phyloP scores from a whole-genome alignment of 1,140 invertebrate genomes.

The Lasioglossum baleicum region DNA sequence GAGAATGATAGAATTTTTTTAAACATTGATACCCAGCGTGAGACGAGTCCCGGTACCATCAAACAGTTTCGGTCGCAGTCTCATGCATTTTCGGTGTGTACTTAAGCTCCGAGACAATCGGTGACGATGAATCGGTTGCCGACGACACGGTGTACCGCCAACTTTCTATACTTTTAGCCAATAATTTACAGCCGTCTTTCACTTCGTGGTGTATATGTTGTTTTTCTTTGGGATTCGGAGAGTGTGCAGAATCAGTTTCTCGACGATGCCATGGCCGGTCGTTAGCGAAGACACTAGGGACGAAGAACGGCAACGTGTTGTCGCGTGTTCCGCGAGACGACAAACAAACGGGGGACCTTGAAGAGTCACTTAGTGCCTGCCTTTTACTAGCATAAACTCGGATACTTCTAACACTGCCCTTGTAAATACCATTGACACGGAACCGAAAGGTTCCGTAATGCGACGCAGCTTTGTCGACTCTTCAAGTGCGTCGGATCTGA shows the following conservation, averaged over 20 bases:
- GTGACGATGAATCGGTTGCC: too few relatives aligned
- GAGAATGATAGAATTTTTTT: background rate
- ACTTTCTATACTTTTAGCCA: slow-evolving; percentile 7
- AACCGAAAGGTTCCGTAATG: slow-evolving; percentile 14
- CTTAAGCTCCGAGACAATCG: slow-evolving; percentile 36
- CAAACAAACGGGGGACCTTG: slow-evolving; percentile 39
- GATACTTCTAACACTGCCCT: slow-evolving; percentile 71
- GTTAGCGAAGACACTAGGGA: background rate
- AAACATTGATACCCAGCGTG: background rate
- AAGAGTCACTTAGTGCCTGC: slow-evolving; percentile 70
- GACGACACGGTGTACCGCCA: background rate
- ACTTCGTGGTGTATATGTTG: slow-evolving; percentile 4
- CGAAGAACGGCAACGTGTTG: slow-evolving; percentile 2
- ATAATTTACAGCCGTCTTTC: slow-evolving; percentile 14
- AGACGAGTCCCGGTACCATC: background rate
- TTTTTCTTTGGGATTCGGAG: slow-evolving; percentile 12
- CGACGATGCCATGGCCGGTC: too few relatives aligned
- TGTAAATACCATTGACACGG: slow-evolving; percentile 63
- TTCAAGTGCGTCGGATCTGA: background rate
- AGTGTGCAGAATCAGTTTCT: background rate
- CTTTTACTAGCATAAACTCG: slow-evolving; percentile 63
- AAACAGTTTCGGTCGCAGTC: background rate
- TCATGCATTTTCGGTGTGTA: slow-evolving; percentile 39
- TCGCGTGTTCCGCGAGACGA: slow-evolving; percentile 20
- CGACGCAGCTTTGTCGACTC: slow-evolving; percentile 30